Conservation (phyloP, 2,797 vertebrate genomes). For the Acanthurus leucopareius region DNA sequence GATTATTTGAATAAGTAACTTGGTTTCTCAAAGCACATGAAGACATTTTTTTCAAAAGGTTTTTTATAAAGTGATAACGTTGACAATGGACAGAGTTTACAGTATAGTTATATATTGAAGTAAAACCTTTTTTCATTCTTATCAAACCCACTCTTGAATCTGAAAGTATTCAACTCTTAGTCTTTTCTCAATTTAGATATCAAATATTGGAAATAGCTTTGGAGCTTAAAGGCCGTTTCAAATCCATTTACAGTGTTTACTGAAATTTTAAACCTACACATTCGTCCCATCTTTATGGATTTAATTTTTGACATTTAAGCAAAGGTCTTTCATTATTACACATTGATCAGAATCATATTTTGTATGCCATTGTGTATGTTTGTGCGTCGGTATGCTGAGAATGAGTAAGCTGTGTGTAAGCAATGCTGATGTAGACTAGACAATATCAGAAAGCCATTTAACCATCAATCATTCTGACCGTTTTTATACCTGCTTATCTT, state of each 20-base stretch:
- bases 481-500: slow-evolving; percentile 29
- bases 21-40: neutral
- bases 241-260: slow-evolving; percentile 65
- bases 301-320: slow-evolving; percentile 74
- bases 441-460: slow-evolving; percentile 18
- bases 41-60: neutral
- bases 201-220: slow-evolving; percentile 40
- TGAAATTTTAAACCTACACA: slow-evolving; percentile 37
- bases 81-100: neutral
- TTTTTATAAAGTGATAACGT: neutral
- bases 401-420: neutral
- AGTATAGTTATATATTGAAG: slow-evolving; percentile 10
- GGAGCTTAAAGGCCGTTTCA: slow-evolving; percentile 60
- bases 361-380: slow-evolving; percentile 14
- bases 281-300: slow-evolving; percentile 51
- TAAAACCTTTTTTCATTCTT: slow-evolving; percentile 6
- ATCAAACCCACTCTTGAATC: slow-evolving; percentile 8
- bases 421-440: slow-evolving; percentile 9
- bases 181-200: slow-evolving; percentile 49
- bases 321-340: slow-evolving; percentile 68
- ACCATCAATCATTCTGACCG: slow-evolving; percentile 18
- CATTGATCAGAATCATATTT: slow-evolving; percentile 51
- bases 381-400: slow-evolving; percentile 15
- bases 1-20: neutral
- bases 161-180: slow-evolving; percentile 23